Base-by-base conservation (phyloP, 2,888 invertebrate genomes). In the Cephus runcator region DNA sequence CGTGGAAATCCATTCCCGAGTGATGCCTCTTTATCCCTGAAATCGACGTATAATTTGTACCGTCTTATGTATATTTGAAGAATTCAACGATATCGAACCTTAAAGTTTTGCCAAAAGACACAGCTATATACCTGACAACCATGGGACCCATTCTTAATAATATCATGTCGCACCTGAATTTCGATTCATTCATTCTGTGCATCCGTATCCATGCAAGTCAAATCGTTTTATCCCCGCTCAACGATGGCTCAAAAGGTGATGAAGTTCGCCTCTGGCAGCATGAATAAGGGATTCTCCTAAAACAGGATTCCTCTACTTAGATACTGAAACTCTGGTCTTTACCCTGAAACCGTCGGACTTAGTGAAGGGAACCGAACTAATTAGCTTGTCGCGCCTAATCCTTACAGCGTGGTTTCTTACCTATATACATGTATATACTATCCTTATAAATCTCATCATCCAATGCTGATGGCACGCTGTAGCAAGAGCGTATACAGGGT, bases 281-380 rank as follows among this genome's bases (percentile, higher is more conserved):
- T 56, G 56, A 56, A 56, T 56, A 56, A 56, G 56, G 23, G 56
- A 56, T 56, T 56, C 23, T 23, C 23, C 56, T 56, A 56, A 56
- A 56, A 56, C 56, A 9, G 56, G 56, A 23, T 56, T 56, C 23
- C 56, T 56, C 56, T 56, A 23, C 56, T 56, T 56, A 23, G 56
- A 9, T 56, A 23, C 56, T 23, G 23, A 56, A 56, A 56, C 56
- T 56, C 56, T 56, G 56, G 56, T 56, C 56, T 56, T 56, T 56
- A 56, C 56, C 56, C 56, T 56, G 23, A 23, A 56, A 56, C 69
- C 69, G 56, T 75, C 77, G 80, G 77, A 80, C 80, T 80, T 79
- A 80, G 71, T 77, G 77, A 75, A 69, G 76, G 34, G 69, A 80
- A 77, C 75, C 77, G 76, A 69, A 80, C 69, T 80, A 80, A 80